Evolutionary conservation across 2,797 vertebrate species (phyloP).

Genomic region (Pseudocheirus occidentalis): DNA sequence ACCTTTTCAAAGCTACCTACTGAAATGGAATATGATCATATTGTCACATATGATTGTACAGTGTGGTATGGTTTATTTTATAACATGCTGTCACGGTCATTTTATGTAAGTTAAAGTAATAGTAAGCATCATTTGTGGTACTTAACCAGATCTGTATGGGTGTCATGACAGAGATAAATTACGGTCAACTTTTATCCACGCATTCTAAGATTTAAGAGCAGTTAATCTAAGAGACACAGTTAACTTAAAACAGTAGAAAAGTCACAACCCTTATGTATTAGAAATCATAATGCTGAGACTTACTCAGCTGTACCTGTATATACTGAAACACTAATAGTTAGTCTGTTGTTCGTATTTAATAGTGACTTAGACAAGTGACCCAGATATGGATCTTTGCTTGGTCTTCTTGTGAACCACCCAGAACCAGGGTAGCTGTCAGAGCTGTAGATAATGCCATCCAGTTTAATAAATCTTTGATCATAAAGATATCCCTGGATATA

Average conservation of each 20-base stretch:
- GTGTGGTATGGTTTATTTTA: constrained; percentile 56
- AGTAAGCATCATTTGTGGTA: constrained; percentile 44
- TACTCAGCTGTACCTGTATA: neutral
- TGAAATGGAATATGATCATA: neutral
- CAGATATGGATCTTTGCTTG: neutral
- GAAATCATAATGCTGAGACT: neutral
- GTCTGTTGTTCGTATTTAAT: neutral
- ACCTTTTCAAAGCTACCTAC: neutral
- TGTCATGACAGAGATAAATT: neutral
- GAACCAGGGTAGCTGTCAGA: neutral
- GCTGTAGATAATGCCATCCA: neutral
- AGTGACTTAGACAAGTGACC: neutral
- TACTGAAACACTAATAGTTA: neutral
- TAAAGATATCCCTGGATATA: neutral
- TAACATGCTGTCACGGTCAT: neutral
- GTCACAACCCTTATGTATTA: neutral
- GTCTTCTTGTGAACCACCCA: neutral
- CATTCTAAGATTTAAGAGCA: neutral
- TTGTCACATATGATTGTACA: constrained; percentile 44
- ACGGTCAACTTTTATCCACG: neutral
- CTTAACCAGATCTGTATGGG: constrained; percentile 28
- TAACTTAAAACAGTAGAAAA: neutral
- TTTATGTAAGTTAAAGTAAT: constrained; percentile 32
- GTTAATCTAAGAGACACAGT: neutral
- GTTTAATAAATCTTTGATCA: neutral